Percentiles rank a stretch among this genome's conserved stretches.
Conservation (phyloP, 2,113 vertebrate species). For the Gymnarchus niloticus region DNA sequence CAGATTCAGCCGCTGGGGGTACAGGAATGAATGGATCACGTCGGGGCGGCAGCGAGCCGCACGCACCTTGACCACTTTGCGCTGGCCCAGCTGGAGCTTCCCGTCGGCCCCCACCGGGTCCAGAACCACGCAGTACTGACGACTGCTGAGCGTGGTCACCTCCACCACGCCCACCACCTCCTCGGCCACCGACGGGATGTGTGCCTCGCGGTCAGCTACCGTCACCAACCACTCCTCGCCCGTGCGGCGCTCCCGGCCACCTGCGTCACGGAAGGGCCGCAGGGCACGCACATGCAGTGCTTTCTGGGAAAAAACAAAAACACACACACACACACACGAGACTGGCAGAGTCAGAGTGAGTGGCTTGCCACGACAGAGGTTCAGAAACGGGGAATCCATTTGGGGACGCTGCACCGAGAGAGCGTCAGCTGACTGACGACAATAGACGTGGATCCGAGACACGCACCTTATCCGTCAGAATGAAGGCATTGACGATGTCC, state of each 20-base stretch:
- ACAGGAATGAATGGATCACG: not conserved
- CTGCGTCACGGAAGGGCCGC: slow-evolving; percentile 67
- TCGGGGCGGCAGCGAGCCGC: not conserved
- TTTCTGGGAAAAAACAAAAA: slow-evolving; percentile 53
- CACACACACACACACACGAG: too few species aligned
- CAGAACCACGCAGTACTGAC: slow-evolving; percentile 79
- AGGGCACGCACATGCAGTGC: slow-evolving; percentile 78
- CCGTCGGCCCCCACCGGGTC: slow-evolving; percentile 72
- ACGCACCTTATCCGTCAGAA: slow-evolving; percentile 82
- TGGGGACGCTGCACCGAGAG: not conserved
- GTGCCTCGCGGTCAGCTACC: slow-evolving; percentile 69
- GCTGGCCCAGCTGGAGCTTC: slow-evolving; percentile 82
- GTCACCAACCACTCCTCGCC: slow-evolving; percentile 90
- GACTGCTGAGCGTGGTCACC: slow-evolving; percentile 73
- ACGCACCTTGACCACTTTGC: slow-evolving; percentile 78
- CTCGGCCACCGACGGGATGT: slow-evolving; percentile 78
- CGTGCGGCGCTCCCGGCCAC: slow-evolving; percentile 59
- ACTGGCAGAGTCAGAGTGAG: not conserved
- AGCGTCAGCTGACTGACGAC: not conserved
- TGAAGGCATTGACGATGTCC: slow-evolving; percentile 75
- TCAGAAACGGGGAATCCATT: not conserved
- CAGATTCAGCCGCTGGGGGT: not conserved
- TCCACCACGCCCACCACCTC: slow-evolving; percentile 74
- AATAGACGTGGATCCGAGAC: too few species aligned
- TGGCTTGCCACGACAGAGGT: not conserved